These are phyloP conservation scores for Lithophane socia DNA, from an alignment of 2,888 invertebrate genomes.

Conservation along the genomic window DNA sequence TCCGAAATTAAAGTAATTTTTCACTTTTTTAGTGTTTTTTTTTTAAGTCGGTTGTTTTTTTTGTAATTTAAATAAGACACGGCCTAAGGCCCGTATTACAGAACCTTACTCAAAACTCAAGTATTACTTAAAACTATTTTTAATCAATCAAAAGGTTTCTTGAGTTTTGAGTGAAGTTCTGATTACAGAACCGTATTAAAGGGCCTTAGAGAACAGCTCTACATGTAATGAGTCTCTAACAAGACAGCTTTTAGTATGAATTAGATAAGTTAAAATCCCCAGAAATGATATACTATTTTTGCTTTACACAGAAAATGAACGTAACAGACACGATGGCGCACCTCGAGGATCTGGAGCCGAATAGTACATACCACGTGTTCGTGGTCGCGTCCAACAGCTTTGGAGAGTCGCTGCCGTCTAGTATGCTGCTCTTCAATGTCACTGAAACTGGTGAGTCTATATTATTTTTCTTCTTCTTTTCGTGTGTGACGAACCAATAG, in stretches of 20 bases:
- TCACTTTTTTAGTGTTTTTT: too few species aligned
- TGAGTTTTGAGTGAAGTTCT: not conserved
- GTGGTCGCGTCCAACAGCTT: slow-evolving; percentile 94
- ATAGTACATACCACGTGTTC: slow-evolving; percentile 94
- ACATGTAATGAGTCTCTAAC: not conserved
- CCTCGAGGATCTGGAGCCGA: slow-evolving; percentile 92
- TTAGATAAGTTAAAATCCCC: not conserved
- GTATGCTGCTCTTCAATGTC: slow-evolving; percentile 94
- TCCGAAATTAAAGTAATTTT: too few species aligned
- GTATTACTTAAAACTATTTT: too few species aligned
- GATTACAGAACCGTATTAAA: too few species aligned
- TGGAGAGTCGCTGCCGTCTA: slow-evolving; percentile 95
- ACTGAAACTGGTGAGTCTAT: slow-evolving; percentile 88
- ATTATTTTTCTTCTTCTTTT: too few species aligned
- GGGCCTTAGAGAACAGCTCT: not conserved
- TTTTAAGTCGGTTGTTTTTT: too few species aligned
- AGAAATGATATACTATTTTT: not conserved
- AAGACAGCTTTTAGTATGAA: not conserved
- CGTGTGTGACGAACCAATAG: too few species aligned
- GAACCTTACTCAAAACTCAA: too few species aligned
- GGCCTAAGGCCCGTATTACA: too few species aligned
- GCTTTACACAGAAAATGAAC: slow-evolving; percentile 91
- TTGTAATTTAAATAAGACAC: too few species aligned
- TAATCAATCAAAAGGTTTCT: not conserved
- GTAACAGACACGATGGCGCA: slow-evolving; percentile 91